Percentiles rank a stretch among this genome's conserved stretches.
These are phyloP conservation scores for Notothenia coriiceps DNA, from an alignment of 2,113 vertebrate species.

Conservation along the genomic window DNA sequence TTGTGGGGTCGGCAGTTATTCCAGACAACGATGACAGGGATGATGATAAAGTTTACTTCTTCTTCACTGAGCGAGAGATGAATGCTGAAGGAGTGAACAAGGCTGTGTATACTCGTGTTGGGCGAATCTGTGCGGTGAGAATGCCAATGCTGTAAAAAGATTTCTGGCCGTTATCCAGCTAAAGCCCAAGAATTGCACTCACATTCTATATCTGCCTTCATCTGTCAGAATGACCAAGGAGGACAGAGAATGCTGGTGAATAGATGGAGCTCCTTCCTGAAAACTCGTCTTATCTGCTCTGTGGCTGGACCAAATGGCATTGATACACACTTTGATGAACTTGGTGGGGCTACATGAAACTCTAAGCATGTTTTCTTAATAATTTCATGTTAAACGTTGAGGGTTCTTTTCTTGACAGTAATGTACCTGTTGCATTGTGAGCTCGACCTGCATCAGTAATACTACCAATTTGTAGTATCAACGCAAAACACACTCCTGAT, in stretches of 20 bases:
- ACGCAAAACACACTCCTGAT: neutral
- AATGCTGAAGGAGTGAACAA: constrained; percentile 87
- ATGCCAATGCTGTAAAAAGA: neutral
- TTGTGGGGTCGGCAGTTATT: constrained; percentile 92
- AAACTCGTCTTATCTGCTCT: constrained; percentile 94
- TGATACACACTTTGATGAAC: constrained; percentile 95
- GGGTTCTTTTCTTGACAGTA: neutral
- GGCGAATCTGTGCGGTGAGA: constrained; percentile 92
- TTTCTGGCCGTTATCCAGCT: neutral
- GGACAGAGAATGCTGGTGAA: constrained; percentile 95
- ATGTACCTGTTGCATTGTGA: neutral
- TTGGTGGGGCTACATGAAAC: constrained; percentile 84
- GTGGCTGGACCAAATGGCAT: constrained; percentile 94
- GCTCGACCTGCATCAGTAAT: neutral
- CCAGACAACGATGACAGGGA: constrained; percentile 95
- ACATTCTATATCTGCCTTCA: constrained; percentile 19
- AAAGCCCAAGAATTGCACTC: constrained; percentile 2
- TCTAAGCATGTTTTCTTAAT: too few species aligned
- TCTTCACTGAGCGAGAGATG: constrained; percentile 94
- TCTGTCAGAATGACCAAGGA: constrained; percentile 92
- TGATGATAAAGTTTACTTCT: constrained; percentile 97
- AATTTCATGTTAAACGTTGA: neutral
- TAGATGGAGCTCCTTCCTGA: constrained; percentile 96
- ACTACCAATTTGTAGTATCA: neutral
- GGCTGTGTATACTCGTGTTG: constrained; percentile 90